These are phyloP conservation scores for Melospiza georgiana DNA, from an alignment of 2,113 vertebrate species.

Conservation along the genomic window DNA sequence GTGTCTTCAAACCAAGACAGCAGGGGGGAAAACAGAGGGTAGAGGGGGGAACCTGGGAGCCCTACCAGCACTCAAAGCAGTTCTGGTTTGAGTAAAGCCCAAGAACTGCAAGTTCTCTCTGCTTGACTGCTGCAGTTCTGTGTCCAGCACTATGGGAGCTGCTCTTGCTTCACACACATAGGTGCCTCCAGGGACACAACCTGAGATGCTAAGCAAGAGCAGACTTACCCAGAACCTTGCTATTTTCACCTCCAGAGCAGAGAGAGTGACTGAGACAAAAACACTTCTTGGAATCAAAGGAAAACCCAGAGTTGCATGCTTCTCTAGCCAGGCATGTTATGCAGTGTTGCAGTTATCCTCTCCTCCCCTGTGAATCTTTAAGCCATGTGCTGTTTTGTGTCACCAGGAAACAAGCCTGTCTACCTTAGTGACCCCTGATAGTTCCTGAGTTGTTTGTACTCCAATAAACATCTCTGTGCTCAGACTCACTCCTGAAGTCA, in stretches of 20 bases:
- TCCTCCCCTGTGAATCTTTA: neutral
- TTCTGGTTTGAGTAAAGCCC: neutral
- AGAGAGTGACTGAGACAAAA: neutral
- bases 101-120: neutral
- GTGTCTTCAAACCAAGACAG: neutral
- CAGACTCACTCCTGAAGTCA: neutral
- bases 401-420: neutral
- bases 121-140: neutral
- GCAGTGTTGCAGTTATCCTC: neutral
- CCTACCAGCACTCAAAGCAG: neutral
- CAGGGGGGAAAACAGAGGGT: fast-evolving
- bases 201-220: neutral
- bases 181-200: neutral
- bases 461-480: neutral
- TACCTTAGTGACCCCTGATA: neutral
- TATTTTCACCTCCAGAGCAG: neutral
- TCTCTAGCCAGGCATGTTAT: neutral
- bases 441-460: neutral
- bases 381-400: neutral
- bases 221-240: neutral
- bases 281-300: neutral
- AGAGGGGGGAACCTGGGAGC: neutral
- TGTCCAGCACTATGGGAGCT: neutral
- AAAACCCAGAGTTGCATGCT: fast-evolving
- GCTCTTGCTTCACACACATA: neutral